These are phyloP conservation scores for Malthinus flaveolus DNA, from an alignment of 2,888 invertebrate species.

Conservation along the genomic window DNA sequence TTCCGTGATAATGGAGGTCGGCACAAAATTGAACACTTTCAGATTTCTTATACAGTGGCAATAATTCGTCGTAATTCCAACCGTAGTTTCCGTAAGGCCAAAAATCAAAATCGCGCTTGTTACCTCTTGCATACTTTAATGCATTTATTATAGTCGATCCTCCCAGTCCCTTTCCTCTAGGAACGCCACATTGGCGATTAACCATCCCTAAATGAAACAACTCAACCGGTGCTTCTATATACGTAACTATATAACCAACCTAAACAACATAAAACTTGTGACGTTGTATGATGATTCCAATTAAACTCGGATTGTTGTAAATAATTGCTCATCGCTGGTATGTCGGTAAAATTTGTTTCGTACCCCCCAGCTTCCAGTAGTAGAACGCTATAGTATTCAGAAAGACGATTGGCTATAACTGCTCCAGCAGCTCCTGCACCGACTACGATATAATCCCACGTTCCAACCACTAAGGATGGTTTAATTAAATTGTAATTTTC, in stretches of 20 bases:
- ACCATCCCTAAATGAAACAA: conserved; percentile 43
- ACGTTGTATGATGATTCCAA: conserved; percentile 7
- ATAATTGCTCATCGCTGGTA: conserved; percentile 2
- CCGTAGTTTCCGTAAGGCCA: conserved; percentile 45
- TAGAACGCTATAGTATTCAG: conserved; percentile 69
- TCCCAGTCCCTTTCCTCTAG: conserved; percentile 34
- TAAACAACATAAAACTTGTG: conserved; percentile 8
- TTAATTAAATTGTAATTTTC: too few relatives aligned
- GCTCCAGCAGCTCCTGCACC: conserved; percentile 69
- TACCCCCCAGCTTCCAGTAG: conserved; percentile 64
- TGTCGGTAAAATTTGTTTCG: conserved; percentile 15
- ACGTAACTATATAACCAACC: conserved; percentile 7
- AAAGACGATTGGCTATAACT: conserved; percentile 66
- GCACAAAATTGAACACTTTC: conserved; percentile 46
- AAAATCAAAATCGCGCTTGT: conserved; percentile 30
- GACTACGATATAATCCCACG: conserved; percentile 69
- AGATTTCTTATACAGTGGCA: conserved; percentile 44
- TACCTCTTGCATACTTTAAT: conserved; percentile 31
- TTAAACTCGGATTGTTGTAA: conserved; percentile 8
- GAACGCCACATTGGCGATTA: conserved; percentile 25
- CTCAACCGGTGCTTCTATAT: not conserved
- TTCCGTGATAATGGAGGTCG: conserved; percentile 65
- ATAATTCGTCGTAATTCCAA: conserved; percentile 52
- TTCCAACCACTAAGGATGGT: not conserved
- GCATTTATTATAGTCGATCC: conserved; percentile 33